Conservation (phyloP, 2,797 vertebrate species). For the Neopelma chrysocephalum region DNA sequence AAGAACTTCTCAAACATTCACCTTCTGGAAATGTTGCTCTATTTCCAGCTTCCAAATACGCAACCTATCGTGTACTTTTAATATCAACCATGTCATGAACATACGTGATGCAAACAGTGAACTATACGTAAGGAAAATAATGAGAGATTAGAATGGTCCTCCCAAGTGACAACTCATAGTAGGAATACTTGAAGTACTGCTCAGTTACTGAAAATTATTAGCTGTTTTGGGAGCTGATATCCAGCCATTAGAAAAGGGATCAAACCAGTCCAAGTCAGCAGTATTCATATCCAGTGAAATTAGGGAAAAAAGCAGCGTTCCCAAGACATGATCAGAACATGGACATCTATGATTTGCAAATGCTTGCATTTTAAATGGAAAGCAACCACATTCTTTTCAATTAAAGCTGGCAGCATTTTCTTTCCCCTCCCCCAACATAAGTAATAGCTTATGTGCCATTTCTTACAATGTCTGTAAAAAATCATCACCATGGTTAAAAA, state of each 20-base stretch:
- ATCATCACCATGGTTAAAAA: slow-evolving; percentile 12
- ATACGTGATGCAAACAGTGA: neutral
- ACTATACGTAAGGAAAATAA: neutral
- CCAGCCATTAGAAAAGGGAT: neutral
- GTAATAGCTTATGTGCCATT: neutral
- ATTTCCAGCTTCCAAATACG: neutral
- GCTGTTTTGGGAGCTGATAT: neutral
- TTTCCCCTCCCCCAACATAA: neutral
- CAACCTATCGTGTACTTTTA: neutral
- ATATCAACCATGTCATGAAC: neutral
- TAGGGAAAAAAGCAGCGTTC: neutral
- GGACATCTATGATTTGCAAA: neutral
- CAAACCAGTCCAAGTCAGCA: neutral
- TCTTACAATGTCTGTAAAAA: slow-evolving; percentile 19
- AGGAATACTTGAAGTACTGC: neutral
- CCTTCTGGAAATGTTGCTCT: neutral
- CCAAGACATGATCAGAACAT: neutral
- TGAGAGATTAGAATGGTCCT: neutral
- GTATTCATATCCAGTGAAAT: neutral
- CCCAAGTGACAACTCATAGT: neutral
- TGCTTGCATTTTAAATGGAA: slow-evolving; percentile 1
- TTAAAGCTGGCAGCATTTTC: slow-evolving; percentile 6
- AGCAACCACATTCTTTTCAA: slow-evolving; percentile 23
- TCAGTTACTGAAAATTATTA: neutral
- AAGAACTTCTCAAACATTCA: neutral